Evolutionary conservation across 1,140 invertebrate genomes (phyloP).

Genomic region (Calliopsis andreniformis): DNA sequence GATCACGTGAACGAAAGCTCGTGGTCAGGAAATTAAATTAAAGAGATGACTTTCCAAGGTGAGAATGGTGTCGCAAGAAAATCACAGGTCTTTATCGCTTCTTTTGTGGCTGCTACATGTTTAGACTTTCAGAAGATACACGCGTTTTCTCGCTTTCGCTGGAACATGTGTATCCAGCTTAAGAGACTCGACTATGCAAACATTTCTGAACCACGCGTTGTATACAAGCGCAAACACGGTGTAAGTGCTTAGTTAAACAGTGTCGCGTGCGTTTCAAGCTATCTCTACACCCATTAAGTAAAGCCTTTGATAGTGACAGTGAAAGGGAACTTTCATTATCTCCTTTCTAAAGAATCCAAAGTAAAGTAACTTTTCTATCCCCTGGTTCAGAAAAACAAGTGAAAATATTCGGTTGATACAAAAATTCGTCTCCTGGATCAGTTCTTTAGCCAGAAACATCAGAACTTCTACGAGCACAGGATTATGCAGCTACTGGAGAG

Average conservation of each 20-base stretch:
- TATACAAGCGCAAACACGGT: background rate
- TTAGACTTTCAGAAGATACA: background rate
- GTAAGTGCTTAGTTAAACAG: constrained; percentile 1
- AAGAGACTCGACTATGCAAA: constrained; percentile 4
- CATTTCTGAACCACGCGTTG: background rate
- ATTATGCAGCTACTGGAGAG: no score
- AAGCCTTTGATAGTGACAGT: no score
- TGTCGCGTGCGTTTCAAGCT: no score
- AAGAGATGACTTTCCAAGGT: constrained; percentile 16
- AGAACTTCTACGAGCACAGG: no score
- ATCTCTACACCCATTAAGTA: background rate
- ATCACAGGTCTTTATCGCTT: constrained; percentile 7
- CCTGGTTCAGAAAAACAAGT: no score
- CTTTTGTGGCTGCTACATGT: constrained; percentile 1
- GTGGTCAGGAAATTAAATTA: constrained; percentile 25
- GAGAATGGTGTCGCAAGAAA: constrained; percentile 17
- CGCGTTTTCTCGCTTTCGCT: constrained; percentile 26
- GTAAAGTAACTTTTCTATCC: no score
- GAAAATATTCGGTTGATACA: no score
- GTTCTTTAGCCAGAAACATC: no score
- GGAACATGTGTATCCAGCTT: constrained; percentile 3
- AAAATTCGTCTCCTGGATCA: no score
- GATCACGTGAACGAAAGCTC: constrained; percentile 22
- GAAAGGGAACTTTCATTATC: no score
- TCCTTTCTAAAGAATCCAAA: no score